Evolutionary conservation across 2,113 vertebrate species (phyloP), one percentile per base, ranked within the genome.

Genomic region (Plotosus lineatus): DNA sequence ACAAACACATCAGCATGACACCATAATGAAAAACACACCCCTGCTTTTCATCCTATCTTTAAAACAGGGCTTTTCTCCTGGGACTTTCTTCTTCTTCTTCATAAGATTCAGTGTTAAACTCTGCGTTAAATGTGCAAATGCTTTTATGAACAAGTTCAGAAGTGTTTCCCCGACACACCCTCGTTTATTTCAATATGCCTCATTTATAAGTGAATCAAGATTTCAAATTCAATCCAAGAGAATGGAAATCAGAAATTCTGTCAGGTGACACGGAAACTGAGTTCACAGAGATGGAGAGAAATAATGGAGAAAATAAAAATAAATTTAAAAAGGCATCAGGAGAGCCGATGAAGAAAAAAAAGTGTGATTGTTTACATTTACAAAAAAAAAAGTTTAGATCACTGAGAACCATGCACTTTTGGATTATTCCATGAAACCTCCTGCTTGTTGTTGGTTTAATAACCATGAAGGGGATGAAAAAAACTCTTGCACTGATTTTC

Each of bases 401-500:
- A 58, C 11, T 31, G 28, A 58, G 1, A 28, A 28, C 26, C 12
- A 10, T 58, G 55, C 1, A 60, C 28, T 60, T 31, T 8, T 63
- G 61, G 19, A 40, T 65, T 40, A 40, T 40, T 61, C 23, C 40
- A n/a, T 11, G 6, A 40, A 19, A 12, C 12, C 1, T 9, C 17
- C 56, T 60, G 26, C 5, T 17, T 61, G 2, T 38, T 7, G 60
- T 31, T 31, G 60, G 28, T 8, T 61, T 63, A 3, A 36, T 63
- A 19, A 36, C 2, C 3, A 7, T 38, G 15, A n/a, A 33, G 58
- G 58, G 58, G 31, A 9, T 9, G 31, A 14, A 66, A 40, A 14
- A 66, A 40, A 66, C 36, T 38, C 40, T 40, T 66, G 8, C 14
- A 53, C 42, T 4, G 21, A 77, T 19, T 82, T 84, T 76, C 46